phyloP scores from a whole-genome alignment of 2,113 vertebrate genomes.

The Albula glossodonta region DNA sequence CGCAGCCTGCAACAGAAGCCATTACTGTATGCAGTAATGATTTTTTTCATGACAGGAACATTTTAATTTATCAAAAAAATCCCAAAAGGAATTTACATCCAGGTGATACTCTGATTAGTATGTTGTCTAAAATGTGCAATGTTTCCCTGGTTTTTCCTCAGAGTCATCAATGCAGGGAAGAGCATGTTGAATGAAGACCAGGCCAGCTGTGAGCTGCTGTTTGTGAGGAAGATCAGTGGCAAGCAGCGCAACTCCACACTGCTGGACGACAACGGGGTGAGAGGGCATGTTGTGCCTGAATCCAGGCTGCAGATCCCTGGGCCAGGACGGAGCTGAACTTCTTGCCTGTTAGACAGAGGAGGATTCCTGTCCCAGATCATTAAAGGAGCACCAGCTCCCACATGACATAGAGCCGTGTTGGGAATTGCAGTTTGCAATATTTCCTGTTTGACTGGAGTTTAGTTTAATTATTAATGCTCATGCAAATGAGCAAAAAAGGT shows the following conservation, averaged over 20 bases:
- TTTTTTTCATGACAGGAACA: not conserved
- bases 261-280: slow-evolving; percentile 69
- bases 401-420: not conserved
- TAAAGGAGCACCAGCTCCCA: not conserved
- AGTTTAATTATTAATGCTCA: too few species aligned
- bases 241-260: slow-evolving; percentile 66
- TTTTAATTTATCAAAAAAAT: not conserved
- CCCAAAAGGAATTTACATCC: too few species aligned
- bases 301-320: not conserved
- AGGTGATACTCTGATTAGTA: not conserved
- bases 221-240: slow-evolving; percentile 74
- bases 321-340: not conserved
- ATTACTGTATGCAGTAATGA: not conserved
- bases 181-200: slow-evolving; percentile 98
- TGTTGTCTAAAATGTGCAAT: not conserved
- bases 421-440: not conserved
- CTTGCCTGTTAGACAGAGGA: not conserved
- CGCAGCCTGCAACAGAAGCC: not conserved
- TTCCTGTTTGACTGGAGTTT: not conserved
- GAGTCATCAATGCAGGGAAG: slow-evolving; percentile 97
- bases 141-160: slow-evolving; percentile 50
- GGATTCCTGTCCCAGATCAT: not conserved
- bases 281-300: slow-evolving; percentile 9
- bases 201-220: slow-evolving; percentile 88
- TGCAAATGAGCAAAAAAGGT: too few species aligned